Evolutionary conservation across 2,113 vertebrate genomes (phyloP).

Genomic region (Oryzias woworae): DNA sequence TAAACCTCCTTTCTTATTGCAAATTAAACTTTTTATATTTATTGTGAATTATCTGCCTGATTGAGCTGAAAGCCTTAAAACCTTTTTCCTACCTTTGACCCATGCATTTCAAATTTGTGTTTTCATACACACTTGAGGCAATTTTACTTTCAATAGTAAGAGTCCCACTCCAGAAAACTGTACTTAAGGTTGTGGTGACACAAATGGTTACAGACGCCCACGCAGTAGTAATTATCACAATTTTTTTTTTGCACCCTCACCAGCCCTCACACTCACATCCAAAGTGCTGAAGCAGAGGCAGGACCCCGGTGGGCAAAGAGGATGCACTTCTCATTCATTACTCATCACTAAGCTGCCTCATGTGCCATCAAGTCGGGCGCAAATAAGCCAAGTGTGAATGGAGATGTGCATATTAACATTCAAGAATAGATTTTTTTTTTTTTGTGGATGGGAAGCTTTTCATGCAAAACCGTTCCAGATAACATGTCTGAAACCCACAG

Average conservation of each 20-base stretch:
- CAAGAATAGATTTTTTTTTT: too few species aligned
- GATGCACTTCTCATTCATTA: conserved; percentile 43
- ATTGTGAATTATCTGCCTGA: too few species aligned
- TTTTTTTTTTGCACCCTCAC: conserved; percentile 56
- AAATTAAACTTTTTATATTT: too few species aligned
- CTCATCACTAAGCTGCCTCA: conserved; percentile 26
- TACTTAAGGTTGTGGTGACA: conserved; percentile 46
- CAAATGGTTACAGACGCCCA: conserved; percentile 39
- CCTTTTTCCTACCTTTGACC: too few species aligned
- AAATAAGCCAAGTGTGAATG: too few species aligned
- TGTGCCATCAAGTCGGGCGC: conserved; percentile 1
- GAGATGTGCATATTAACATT: too few species aligned
- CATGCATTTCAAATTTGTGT: neutral
- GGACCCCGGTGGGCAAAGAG: conserved; percentile 23
- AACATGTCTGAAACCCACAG: too few species aligned
- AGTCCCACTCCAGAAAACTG: conserved; percentile 30
- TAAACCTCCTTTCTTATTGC: too few species aligned
- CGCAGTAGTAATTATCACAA: conserved; percentile 55
- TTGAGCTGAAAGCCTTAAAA: too few species aligned
- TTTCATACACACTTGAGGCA: neutral
- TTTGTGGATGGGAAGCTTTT: too few species aligned
- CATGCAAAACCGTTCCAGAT: too few species aligned
- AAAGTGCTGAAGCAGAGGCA: conserved; percentile 37
- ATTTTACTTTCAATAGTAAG: neutral
- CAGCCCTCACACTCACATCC: conserved; percentile 46